Conservation (phyloP, 1,140 invertebrate species). For the Brachionus angularis region DNA sequence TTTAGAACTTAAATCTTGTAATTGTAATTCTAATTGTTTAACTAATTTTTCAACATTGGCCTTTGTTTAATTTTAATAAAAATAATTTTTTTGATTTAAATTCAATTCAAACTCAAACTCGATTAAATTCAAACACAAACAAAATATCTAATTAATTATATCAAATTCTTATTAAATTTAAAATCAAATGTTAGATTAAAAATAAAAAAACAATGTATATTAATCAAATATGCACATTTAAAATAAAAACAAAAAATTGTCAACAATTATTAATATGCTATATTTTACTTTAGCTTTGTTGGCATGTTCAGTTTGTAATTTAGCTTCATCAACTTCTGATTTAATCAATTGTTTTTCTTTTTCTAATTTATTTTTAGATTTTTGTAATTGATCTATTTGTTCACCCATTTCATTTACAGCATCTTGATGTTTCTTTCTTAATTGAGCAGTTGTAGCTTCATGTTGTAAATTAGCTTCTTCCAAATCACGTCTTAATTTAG, state of each 20-base stretch:
- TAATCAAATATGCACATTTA: slow-evolving; percentile 94
- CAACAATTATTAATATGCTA: slow-evolving; percentile 73
- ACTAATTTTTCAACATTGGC: slow-evolving; percentile 91
- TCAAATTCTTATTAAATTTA: too few relatives aligned
- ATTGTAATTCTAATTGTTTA: slow-evolving; percentile 87
- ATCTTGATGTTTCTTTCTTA: slow-evolving; percentile 99
- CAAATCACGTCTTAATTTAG: slow-evolving; percentile 92
- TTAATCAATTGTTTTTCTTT: slow-evolving; percentile 62
- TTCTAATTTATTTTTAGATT: slow-evolving; percentile 76
- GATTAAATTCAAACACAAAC: too few relatives aligned
- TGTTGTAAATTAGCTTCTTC: slow-evolving; percentile 98
- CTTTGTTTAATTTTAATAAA: slow-evolving; percentile 61
- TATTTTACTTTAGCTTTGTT: slow-evolving; percentile 81
- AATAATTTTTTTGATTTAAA: not conserved
- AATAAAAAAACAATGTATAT: too few relatives aligned
- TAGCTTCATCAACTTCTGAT: slow-evolving; percentile 87
- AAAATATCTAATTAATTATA: too few relatives aligned
- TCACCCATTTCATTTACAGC: slow-evolving; percentile 92
- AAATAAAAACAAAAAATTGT: too few relatives aligned
- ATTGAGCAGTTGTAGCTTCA: slow-evolving; percentile 84
- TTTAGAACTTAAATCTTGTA: slow-evolving; percentile 89
- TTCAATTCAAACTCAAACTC: not conserved
- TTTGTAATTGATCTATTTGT: slow-evolving; percentile 98
- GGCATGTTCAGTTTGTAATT: slow-evolving; percentile 77
- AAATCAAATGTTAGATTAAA: too few relatives aligned